These are phyloP conservation scores for Stegodyphus mimosarum DNA, from an alignment of 1,140 invertebrate species.

Conservation along the genomic window DNA sequence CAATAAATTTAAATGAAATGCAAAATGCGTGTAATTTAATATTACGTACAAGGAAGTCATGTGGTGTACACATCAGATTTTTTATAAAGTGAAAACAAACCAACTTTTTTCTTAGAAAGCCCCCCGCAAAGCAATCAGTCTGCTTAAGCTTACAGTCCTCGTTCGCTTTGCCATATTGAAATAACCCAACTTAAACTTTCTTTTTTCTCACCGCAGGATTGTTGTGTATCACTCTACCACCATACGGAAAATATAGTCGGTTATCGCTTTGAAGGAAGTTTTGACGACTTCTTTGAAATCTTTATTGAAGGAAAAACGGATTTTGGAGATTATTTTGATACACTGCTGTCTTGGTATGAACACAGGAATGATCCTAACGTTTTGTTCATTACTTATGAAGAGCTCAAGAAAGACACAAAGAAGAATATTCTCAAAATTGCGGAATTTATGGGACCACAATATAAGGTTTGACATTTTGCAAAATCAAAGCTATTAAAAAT, in stretches of 20 bases:
- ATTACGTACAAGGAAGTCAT: no score
- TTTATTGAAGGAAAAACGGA: constrained; percentile 65
- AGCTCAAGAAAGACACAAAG: constrained; percentile 41
- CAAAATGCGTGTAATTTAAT: no score
- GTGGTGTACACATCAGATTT: no score
- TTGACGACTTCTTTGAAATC: constrained; percentile 67
- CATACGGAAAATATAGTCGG: constrained; percentile 39
- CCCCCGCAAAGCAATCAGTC: no score
- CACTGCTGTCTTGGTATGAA: constrained; percentile 64
- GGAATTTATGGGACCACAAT: constrained; percentile 67
- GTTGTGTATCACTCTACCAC: constrained; percentile 66
- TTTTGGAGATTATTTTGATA: constrained; percentile 68
- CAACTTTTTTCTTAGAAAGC: no score
- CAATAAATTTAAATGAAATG: no score
- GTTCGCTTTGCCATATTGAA: background rate
- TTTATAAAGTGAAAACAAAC: no score
- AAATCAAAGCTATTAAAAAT: background rate
- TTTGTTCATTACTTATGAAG: constrained; percentile 66
- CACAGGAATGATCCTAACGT: constrained; percentile 53
- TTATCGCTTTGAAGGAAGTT: constrained; percentile 62
- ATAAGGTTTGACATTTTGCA: constrained; percentile 15
- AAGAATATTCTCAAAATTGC: constrained; percentile 40
- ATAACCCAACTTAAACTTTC: constrained; percentile 8
- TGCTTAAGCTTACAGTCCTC: no score
- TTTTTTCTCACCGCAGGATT: constrained; percentile 42